Percentiles rank a stretch among this genome's conserved stretches.
phyloP scores from a whole-genome alignment of 1,140 invertebrate genomes.

The Ridgeia piscesae region DNA sequence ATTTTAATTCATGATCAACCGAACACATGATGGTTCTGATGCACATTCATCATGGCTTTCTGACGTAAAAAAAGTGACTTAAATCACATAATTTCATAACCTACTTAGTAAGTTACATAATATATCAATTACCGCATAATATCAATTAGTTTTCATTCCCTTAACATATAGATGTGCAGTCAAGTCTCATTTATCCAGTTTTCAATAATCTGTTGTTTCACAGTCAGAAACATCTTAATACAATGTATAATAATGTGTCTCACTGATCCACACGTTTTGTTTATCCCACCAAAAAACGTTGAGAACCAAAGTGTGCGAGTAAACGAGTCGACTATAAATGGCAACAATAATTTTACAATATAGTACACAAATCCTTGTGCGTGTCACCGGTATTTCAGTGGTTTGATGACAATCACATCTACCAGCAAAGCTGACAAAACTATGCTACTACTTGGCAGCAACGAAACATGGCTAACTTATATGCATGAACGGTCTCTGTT shows the following conservation, averaged over 20 bases:
- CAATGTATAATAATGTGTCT: no score
- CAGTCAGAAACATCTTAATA: no score
- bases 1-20: neutral
- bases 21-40: neutral
- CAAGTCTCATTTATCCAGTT: no score
- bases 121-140: neutral
- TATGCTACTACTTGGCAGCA: neutral
- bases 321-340: no score
- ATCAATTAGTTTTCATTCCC: neutral
- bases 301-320: no score
- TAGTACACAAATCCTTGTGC: neutral
- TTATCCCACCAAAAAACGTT: no score
- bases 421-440: neutral
- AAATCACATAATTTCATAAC: neutral
- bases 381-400: neutral
- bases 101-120: neutral
- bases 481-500: neutral
- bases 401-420: neutral
- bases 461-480: neutral
- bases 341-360: neutral
- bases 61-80: neutral
- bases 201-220: no score
- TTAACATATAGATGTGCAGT: neutral
- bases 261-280: no score
- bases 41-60: neutral